phyloP scores from a whole-genome alignment of 1,140 invertebrate genomes.

The Drosophila nigrodunni region DNA sequence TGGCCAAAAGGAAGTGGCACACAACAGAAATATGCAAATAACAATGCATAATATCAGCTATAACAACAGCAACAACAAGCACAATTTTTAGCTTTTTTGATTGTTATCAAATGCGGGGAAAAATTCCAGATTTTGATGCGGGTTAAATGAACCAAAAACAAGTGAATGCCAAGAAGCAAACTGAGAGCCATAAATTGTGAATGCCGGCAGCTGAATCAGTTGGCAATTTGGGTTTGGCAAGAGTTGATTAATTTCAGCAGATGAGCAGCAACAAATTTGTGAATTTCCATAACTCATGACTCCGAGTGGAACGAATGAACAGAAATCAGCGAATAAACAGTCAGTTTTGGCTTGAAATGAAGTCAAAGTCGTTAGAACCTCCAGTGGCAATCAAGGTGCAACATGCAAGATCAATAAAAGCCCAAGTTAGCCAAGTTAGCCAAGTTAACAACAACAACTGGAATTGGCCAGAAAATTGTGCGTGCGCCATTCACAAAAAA shows the following conservation, averaged over 20 bases:
- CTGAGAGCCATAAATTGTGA: slow-evolving; percentile 48
- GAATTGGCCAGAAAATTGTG: slow-evolving; percentile 47
- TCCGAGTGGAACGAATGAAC: neutral
- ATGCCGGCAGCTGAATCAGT: slow-evolving; percentile 40
- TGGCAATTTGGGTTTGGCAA: slow-evolving; percentile 48
- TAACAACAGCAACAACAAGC: slow-evolving; percentile 5
- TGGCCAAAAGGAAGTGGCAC: slow-evolving; percentile 55
- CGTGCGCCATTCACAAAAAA: slow-evolving; percentile 51
- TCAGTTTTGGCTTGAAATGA: neutral
- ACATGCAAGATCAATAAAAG: slow-evolving; percentile 60
- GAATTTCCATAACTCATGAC: neutral
- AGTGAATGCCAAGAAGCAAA: slow-evolving; percentile 13
- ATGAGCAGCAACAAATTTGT: neutral
- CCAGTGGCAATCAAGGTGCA: slow-evolving; percentile 54
- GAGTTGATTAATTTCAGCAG: slow-evolving; percentile 42
- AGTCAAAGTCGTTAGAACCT: slow-evolving; percentile 40
- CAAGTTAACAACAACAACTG: slow-evolving; percentile 20
- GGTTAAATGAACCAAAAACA: slow-evolving; percentile 23
- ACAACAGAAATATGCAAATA: slow-evolving; percentile 55
- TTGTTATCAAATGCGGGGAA: slow-evolving; percentile 23
- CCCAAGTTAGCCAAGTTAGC: slow-evolving; percentile 6
- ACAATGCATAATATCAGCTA: slow-evolving; percentile 21
- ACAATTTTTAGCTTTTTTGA: slow-evolving; percentile 28
- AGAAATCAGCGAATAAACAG: neutral
- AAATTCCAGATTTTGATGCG: slow-evolving; percentile 56